These are phyloP conservation scores for Sphinx pinastri DNA, from an alignment of 2,888 invertebrate species.

Conservation along the genomic window DNA sequence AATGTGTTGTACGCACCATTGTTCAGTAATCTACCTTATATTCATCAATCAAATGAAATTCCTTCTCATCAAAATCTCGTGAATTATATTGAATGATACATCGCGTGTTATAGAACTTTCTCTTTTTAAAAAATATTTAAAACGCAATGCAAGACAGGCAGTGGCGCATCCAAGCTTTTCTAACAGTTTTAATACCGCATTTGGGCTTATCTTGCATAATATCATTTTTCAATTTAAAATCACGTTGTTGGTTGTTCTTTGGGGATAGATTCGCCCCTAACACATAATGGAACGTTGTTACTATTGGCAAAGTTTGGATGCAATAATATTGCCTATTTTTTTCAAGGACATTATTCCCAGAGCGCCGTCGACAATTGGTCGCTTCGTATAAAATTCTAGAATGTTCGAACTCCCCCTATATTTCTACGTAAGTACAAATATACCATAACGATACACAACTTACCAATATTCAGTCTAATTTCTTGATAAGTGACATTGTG, in stretches of 20 bases:
- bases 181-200: too few species aligned
- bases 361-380: not conserved
- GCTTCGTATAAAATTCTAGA: not conserved
- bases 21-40: too few species aligned
- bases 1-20: too few species aligned
- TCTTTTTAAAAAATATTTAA: too few species aligned
- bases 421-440: not conserved
- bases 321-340: not conserved
- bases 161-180: too few species aligned
- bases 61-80: too few species aligned
- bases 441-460: not conserved
- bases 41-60: too few species aligned
- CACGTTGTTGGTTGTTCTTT: not conserved
- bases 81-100: too few species aligned
- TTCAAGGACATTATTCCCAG: not conserved
- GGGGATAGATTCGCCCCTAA: not conserved
- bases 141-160: too few species aligned
- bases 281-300: not conserved
- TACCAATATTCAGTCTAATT: conserved; percentile 16
- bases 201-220: too few species aligned
- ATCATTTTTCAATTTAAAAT: not conserved
- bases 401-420: not conserved
- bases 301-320: not conserved
- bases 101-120: too few species aligned
- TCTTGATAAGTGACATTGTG: conserved; percentile 4